Percentiles rank a stretch among this genome's conserved stretches.
Conservation (phyloP, 2,888 invertebrate genomes). For the Ephialtes manifestator region DNA sequence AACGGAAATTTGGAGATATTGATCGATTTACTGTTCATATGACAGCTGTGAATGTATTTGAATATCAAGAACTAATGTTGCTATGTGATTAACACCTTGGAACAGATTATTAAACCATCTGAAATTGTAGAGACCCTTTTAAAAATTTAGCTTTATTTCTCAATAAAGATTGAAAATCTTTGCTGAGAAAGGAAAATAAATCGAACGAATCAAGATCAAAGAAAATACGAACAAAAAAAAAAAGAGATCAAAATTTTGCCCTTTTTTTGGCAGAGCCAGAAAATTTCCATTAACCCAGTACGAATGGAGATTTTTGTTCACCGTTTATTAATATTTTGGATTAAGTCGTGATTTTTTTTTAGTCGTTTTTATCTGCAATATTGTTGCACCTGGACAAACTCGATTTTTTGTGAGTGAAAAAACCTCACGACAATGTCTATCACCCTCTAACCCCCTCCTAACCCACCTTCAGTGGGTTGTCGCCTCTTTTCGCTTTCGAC, state of each 20-base stretch:
- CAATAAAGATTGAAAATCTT: too few relatives aligned
- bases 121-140: too few relatives aligned
- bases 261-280: background rate
- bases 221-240: background rate
- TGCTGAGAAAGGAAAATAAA: slow-evolving; percentile 3
- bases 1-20: too few relatives aligned
- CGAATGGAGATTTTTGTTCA: background rate
- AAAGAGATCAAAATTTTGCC: background rate
- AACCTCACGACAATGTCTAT: background rate
- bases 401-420: slow-evolving; percentile 36
- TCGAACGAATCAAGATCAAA: slow-evolving; percentile 20
- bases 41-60: too few relatives aligned
- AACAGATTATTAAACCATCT: too few relatives aligned
- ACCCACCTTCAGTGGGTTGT: background rate
- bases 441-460: background rate
- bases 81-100: too few relatives aligned
- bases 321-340: slow-evolving; percentile 7
- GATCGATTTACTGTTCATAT: too few relatives aligned
- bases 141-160: too few relatives aligned
- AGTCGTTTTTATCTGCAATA: slow-evolving; percentile 20
- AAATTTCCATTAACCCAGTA: slow-evolving; percentile 16
- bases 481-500: background rate
- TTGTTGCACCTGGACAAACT: slow-evolving; percentile 30
- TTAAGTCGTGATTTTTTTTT: slow-evolving; percentile 1
- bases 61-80: too few relatives aligned